phyloP scores from a whole-genome alignment of 2,797 vertebrate genomes.

The Hypotaenidia philippensis region DNA sequence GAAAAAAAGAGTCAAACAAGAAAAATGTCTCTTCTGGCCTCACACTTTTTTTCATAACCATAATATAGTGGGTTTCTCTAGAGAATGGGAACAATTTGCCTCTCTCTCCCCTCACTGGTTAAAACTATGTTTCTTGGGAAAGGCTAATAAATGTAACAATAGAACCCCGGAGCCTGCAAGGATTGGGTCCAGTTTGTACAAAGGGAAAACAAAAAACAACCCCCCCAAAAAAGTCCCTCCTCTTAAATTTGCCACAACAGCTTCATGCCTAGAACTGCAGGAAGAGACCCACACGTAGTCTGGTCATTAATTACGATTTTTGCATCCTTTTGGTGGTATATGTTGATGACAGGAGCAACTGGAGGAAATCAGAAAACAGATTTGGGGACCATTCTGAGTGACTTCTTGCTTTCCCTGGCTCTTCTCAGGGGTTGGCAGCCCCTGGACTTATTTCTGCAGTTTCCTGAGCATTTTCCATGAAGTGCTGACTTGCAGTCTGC shows the following conservation, averaged over 20 bases:
- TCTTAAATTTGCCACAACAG: conserved; percentile 34
- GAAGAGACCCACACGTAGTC: conserved; percentile 17
- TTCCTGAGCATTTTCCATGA: conserved; percentile 13
- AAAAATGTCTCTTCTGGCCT: not conserved
- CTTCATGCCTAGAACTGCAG: conserved; percentile 11
- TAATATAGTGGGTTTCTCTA: not conserved
- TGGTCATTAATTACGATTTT: conserved; percentile 22
- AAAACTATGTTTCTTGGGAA: conserved; percentile 50
- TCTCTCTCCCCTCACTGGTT: conserved; percentile 35
- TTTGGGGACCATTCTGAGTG: not conserved
- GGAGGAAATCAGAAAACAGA: conserved; percentile 25
- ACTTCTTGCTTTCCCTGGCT: not conserved
- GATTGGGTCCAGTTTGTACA: not conserved
- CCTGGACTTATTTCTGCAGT: conserved; percentile 28
- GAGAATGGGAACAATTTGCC: not conserved
- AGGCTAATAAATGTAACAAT: conserved; percentile 62
- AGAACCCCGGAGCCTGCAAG: conserved; percentile 42
- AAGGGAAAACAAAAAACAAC: not conserved
- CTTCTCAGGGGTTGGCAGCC: not conserved
- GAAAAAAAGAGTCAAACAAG: not conserved
- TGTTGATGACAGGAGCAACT: conserved; percentile 31
- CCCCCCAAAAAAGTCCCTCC: not conserved
- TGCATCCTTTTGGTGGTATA: not conserved
- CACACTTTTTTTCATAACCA: not conserved
- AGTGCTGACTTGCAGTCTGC: conserved; percentile 35